Conservation (phyloP, 2,113 vertebrate species). For the Macrotus californicus region DNA sequence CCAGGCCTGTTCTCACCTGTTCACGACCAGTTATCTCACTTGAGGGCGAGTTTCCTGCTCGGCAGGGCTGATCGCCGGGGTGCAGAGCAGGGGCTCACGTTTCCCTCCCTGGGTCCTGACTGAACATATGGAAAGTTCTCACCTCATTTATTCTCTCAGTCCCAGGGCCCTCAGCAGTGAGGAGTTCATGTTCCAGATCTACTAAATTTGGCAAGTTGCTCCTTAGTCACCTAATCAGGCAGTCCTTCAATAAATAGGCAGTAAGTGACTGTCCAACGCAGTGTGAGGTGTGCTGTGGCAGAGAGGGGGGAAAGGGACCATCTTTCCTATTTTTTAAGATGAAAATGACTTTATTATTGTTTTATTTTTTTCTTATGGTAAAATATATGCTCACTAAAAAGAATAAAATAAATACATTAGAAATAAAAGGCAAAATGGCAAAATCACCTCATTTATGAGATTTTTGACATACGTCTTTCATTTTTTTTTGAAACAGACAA, state of each 20-base stretch:
- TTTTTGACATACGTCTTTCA: neutral
- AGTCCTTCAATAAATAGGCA: neutral
- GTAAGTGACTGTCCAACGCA: neutral
- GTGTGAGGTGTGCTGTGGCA: fast-evolving
- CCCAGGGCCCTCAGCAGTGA: neutral
- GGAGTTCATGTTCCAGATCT: neutral
- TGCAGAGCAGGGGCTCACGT: neutral
- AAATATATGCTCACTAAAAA: neutral
- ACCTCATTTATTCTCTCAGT: neutral
- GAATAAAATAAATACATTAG: neutral
- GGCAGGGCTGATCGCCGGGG: too few species aligned
- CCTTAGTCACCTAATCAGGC: neutral
- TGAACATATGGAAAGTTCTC: neutral
- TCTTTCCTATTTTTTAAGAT: neutral
- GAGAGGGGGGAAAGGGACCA: neutral
- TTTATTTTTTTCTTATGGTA: neutral
- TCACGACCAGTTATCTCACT: neutral
- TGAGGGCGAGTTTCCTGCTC: neutral
- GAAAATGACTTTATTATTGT: neutral
- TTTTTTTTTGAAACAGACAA: neutral
- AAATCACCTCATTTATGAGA: neutral
- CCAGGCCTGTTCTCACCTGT: neutral
- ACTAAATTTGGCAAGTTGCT: neutral
- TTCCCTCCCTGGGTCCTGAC: neutral
- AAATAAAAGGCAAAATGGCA: neutral